Base-by-base conservation (phyloP, 2,797 vertebrate species). In the Rhodeus uyekii region DNA sequence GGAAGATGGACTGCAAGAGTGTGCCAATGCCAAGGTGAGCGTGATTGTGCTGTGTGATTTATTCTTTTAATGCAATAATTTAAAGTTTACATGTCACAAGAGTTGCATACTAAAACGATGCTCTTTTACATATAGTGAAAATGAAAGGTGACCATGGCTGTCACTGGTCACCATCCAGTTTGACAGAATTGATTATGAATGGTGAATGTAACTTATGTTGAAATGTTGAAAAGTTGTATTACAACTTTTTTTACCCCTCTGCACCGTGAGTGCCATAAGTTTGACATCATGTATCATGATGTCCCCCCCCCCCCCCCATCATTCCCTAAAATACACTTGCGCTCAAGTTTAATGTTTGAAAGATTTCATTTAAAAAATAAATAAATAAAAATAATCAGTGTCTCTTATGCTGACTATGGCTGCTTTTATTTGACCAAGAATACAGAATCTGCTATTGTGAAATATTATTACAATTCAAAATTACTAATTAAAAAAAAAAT, bases 21-120 rank as follows among this genome's bases (percentile, higher is more conserved):
- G 67, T 80, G 83, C 87, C 78, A 58, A 80, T 65, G 46, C 86
- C 89, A 97, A 97, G 96, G 98, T 98, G 90, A 93, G 83, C 55
- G 8, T 24, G 12, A 39, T 46, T 32, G 2, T 19, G 8, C 5
- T 76, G 42, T 42, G 4, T n/a, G 6, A 16, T 27, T 53, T 14
- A 27, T 58, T 10, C 13, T 42, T 39, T 60, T 18, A 58, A 53
- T 22, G 7, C 14, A n/a, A 34, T 46, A 18, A 68, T 44, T 27
- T 0, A 27, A 29, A 27, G 34, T 64, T 64, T 36, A 27, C 55
- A 27, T 14, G 63, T 65, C 18, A 9, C 38, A 42, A 42, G 64
- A 14, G 12, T 42, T 13, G n/a, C 42, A 13, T n/a, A 65, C 5
- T 65, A 38, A 36, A 65, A 39, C n/a, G n/a, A 38, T 42, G 24